These are phyloP conservation scores for Mellivora capensis DNA, from an alignment of 2,113 vertebrate species.

Conservation along the genomic window DNA sequence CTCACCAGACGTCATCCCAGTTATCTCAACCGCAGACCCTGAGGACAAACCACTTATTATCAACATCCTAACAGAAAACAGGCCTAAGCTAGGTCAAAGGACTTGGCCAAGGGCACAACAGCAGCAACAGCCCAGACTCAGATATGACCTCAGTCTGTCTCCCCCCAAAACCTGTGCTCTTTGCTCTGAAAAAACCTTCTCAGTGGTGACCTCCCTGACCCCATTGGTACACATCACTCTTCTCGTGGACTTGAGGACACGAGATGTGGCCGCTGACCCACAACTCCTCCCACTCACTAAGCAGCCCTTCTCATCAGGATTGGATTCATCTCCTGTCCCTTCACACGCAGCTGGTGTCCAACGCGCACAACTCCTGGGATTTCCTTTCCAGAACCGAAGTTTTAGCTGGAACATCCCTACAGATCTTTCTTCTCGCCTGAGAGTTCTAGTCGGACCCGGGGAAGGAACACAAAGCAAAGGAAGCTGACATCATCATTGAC, in stretches of 20 bases:
- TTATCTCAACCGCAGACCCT: neutral
- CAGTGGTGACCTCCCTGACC: rapidly evolving
- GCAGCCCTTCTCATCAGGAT: neutral
- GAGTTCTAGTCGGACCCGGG: neutral
- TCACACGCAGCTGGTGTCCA: neutral
- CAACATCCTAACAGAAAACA: neutral
- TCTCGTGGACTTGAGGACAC: rapidly evolving
- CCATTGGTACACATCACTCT: neutral
- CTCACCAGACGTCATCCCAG: neutral
- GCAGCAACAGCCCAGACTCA: neutral
- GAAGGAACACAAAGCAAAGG: neutral
- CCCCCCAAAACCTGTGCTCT: neutral
- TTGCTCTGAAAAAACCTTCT: neutral
- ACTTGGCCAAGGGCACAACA: neutral
- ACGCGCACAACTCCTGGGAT: neutral
- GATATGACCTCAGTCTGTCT: neutral
- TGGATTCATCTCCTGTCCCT: neutral
- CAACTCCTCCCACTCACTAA: neutral
- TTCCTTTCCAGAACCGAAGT: neutral
- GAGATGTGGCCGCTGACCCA: neutral
- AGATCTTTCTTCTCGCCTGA: neutral
- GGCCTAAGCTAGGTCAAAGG: neutral
- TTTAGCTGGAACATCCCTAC: neutral
- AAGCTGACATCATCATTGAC: neutral
- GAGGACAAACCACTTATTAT: neutral